phyloP scores from a whole-genome alignment of 1,140 invertebrate genomes.

The Apolygus lucorum region DNA sequence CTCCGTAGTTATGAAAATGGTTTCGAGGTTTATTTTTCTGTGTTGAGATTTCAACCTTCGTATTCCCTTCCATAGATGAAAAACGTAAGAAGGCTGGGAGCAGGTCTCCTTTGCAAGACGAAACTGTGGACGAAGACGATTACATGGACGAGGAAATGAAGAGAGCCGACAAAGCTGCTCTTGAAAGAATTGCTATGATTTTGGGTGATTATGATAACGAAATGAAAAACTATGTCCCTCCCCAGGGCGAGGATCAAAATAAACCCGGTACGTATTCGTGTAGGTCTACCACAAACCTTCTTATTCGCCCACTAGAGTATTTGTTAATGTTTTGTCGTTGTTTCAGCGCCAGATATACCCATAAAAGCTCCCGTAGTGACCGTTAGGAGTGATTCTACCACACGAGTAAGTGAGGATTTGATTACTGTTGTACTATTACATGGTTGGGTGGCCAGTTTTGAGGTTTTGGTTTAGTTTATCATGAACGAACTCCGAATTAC shows the following conservation, averaged over 20 bases:
- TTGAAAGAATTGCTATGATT: conserved; percentile 65
- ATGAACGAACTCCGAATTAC: no score
- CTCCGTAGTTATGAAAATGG: background rate
- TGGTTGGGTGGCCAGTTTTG: no score
- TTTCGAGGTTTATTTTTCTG: no score
- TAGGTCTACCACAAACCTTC: no score
- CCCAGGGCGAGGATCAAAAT: conserved; percentile 24
- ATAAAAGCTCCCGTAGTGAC: conserved; percentile 28
- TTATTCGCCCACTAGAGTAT: no score
- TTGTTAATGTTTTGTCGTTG: no score
- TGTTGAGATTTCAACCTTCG: background rate
- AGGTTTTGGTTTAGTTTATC: no score
- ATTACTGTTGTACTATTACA: no score
- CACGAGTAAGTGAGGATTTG: background rate
- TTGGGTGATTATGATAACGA: conserved; percentile 73
- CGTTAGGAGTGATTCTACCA: conserved; percentile 12
- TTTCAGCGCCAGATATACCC: conserved; percentile 33
- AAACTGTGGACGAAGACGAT: conserved; percentile 51
- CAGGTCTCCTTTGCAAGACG: conserved; percentile 50
- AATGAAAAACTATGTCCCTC: conserved; percentile 51
- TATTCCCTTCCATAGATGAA: conserved; percentile 42
- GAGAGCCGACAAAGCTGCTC: conserved; percentile 58
- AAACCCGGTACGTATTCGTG: conserved; percentile 32
- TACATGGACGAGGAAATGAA: conserved; percentile 74
- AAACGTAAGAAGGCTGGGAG: conserved; percentile 49